phyloP scores from a whole-genome alignment of 2,797 vertebrate species.

The Oceanodroma leucorhoa region DNA sequence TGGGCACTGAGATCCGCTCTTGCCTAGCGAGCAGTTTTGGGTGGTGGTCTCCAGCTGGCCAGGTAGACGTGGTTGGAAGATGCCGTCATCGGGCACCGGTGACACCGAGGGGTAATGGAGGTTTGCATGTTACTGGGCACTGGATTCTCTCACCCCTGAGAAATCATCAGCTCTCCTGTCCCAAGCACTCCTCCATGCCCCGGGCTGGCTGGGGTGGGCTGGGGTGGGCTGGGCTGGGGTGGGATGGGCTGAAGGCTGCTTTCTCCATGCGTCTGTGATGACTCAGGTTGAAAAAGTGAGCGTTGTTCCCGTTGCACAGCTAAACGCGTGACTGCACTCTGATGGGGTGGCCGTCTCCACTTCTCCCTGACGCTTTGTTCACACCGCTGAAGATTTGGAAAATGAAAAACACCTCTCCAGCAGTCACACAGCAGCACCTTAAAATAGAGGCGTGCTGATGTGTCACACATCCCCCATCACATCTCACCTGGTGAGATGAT shows the following conservation, averaged over 20 bases:
- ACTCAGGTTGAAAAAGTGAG: not conserved
- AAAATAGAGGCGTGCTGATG: not conserved
- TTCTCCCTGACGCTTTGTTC: not conserved
- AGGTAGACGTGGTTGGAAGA: not conserved
- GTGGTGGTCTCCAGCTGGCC: not conserved
- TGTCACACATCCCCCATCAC: not conserved
- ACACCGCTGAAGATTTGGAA: not conserved
- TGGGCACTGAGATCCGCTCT: not conserved
- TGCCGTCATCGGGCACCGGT: not conserved
- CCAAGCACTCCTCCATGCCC: not conserved
- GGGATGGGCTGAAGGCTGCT: not conserved
- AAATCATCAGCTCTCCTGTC: not conserved
- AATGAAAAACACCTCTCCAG: not conserved
- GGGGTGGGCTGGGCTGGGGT: not conserved
- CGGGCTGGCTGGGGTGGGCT: no score
- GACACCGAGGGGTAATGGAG: rapidly evolving
- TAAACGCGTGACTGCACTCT: rapidly evolving
- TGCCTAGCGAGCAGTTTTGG: rapidly evolving
- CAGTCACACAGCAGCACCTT: not conserved
- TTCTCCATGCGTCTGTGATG: rapidly evolving
- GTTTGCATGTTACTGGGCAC: not conserved
- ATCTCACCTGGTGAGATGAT: not conserved
- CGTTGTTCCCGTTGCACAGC: rapidly evolving
- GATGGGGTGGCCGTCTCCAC: rapidly evolving
- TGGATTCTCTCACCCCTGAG: not conserved